Conservation (phyloP, 2,113 vertebrate genomes). For the Pangasianodon hypophthalmus region DNA sequence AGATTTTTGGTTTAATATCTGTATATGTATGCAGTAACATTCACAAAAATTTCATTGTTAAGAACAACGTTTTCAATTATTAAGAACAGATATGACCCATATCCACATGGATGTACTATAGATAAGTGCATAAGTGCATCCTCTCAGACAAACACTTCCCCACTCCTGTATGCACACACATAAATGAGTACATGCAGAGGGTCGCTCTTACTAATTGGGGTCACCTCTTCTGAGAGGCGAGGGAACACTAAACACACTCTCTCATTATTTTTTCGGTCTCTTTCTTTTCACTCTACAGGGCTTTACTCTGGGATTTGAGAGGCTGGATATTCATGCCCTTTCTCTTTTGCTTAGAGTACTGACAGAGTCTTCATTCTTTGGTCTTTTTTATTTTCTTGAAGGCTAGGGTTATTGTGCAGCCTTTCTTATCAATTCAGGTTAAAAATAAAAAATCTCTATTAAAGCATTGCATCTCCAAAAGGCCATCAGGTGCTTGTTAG, state of each 20-base stretch:
- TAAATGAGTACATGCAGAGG: conserved; percentile 29
- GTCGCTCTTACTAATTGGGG: conserved; percentile 71
- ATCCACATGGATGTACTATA: not conserved
- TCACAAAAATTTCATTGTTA: not conserved
- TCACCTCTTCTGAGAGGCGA: conserved; percentile 65
- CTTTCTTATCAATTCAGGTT: not conserved
- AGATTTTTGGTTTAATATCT: not conserved
- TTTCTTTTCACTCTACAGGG: not conserved
- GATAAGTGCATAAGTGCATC: not conserved
- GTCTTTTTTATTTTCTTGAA: not conserved
- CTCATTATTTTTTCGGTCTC: conserved; percentile 19
- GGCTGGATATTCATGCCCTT: not conserved
- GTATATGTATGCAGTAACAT: not conserved
- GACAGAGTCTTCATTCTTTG: conserved; percentile 5
- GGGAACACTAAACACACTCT: conserved; percentile 43
- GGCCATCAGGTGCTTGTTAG: conserved; percentile 5
- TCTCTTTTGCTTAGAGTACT: not conserved
- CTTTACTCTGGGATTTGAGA: conserved; percentile 19
- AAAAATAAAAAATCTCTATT: not conserved
- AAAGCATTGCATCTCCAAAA: not conserved
- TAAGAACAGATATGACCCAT: not conserved
- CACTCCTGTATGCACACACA: not conserved
- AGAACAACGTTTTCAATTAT: not conserved
- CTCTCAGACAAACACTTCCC: not conserved
- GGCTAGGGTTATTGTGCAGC: not conserved